Evolutionary conservation across 1,140 invertebrate species (phyloP).

Genomic region (Drosophila mauritiana): DNA sequence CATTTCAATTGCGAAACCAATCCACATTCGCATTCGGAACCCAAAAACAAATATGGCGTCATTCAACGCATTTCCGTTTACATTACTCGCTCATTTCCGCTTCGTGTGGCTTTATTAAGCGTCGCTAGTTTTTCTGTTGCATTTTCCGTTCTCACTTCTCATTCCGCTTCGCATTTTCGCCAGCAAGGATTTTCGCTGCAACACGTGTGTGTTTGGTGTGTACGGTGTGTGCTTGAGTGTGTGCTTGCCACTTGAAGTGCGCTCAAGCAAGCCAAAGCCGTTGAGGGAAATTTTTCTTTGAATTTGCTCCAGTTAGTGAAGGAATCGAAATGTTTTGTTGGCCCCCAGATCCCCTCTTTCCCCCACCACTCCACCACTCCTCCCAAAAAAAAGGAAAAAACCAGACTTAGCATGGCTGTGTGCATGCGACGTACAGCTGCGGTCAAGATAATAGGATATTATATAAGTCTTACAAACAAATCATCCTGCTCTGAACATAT

Average conservation of each 20-base stretch:
- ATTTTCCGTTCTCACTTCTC: constrained; percentile 25
- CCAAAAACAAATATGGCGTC: constrained; percentile 69
- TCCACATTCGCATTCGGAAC: constrained; percentile 6
- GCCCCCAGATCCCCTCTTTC: background rate
- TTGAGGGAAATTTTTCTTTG: constrained; percentile 63
- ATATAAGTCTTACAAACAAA: background rate
- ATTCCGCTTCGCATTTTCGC: background rate
- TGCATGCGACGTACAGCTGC: background rate
- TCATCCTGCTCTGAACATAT: background rate
- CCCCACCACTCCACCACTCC: background rate
- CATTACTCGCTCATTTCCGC: constrained; percentile 82
- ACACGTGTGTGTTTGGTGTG: constrained; percentile 20
- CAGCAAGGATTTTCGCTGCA: constrained; percentile 11
- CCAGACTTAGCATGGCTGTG: background rate
- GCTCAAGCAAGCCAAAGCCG: constrained; percentile 62
- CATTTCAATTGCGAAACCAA: constrained; percentile 15
- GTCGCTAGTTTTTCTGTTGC: constrained; percentile 53
- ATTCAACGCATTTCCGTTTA: constrained; percentile 80
- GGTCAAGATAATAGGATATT: background rate
- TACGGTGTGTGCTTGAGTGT: constrained; percentile 1
- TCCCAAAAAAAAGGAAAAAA: background rate
- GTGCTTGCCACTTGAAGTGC: constrained; percentile 64
- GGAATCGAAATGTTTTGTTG: constrained; percentile 44
- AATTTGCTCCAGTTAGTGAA: constrained; percentile 57
- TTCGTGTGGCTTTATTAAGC: constrained; percentile 79